phyloP scores from a whole-genome alignment of 2,888 invertebrate species.

The Icerya purchasi region DNA sequence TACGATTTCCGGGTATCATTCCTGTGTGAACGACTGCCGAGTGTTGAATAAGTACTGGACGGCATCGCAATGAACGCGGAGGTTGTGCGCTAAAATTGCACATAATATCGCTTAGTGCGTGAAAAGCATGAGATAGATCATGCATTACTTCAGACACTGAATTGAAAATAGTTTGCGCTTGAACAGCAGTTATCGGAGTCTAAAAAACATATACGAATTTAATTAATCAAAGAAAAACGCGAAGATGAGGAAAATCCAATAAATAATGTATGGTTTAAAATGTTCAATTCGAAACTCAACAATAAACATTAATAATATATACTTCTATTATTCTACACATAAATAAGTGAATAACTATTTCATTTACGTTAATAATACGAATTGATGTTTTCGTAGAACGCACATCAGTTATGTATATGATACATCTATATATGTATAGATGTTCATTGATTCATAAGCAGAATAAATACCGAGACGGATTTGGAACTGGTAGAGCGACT shows the following conservation, averaged over 20 bases:
- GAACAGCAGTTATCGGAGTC: conserved; percentile 12
- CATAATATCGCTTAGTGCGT: conserved; percentile 68
- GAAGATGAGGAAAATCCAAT: neutral
- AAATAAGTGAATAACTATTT: too few relatives aligned
- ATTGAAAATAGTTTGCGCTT: conserved; percentile 30
- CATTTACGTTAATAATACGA: too few relatives aligned
- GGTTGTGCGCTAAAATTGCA: conserved; percentile 43
- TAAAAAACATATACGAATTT: neutral
- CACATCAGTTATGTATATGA: too few relatives aligned
- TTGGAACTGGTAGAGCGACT: too few relatives aligned
- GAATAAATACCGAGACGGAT: too few relatives aligned
- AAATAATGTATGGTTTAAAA: too few relatives aligned
- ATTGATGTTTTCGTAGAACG: too few relatives aligned
- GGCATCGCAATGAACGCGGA: conserved; percentile 45
- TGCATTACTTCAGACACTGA: conserved; percentile 62
- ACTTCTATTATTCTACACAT: too few relatives aligned
- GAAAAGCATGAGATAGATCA: conserved; percentile 68
- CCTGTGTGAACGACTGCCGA: conserved; percentile 4
- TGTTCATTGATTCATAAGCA: too few relatives aligned
- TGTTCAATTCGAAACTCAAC: neutral
- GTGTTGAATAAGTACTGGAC: conserved; percentile 39
- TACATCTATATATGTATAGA: too few relatives aligned
- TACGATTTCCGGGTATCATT: neutral
- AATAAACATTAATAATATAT: too few relatives aligned
- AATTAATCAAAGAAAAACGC: neutral